Conservation (phyloP, 30 jellyfish, hydroid and myxozoan species). For the Hydra vulgaris region DNA sequence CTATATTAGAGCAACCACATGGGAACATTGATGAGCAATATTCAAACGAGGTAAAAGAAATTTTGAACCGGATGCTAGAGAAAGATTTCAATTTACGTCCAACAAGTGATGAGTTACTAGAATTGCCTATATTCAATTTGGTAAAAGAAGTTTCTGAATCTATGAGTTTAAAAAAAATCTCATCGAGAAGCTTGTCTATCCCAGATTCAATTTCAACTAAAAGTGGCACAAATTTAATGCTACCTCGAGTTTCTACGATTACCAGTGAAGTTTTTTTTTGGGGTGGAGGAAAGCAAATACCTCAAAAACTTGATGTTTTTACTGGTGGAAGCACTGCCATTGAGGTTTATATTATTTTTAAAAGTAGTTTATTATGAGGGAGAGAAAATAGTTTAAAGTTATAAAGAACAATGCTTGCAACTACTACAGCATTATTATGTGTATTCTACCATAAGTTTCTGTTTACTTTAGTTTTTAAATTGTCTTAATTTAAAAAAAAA, state of each 20-base stretch:
- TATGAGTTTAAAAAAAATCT: neutral
- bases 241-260: slow-evolving; percentile 72
- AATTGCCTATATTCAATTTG: slow-evolving; percentile 14
- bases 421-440: no score
- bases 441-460: no score
- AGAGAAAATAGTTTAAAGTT: no score
- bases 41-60: slow-evolving; percentile 33
- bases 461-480: no score
- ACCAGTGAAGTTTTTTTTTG: slow-evolving; percentile 91
- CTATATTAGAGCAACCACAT: slow-evolving; percentile 59
- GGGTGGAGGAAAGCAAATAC: slow-evolving; percentile 93
- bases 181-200: neutral
- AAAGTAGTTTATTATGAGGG: no score
- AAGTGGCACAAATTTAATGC: slow-evolving; percentile 18
- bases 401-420: no score
- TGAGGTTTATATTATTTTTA: neutral
- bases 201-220: slow-evolving; percentile 17
- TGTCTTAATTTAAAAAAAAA: no score
- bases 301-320: slow-evolving; percentile 68
- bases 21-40: slow-evolving; percentile 43
- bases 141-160: slow-evolving; percentile 1
- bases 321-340: slow-evolving; percentile 61
- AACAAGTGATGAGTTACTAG: slow-evolving; percentile 36
- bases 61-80: slow-evolving; percentile 33
- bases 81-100: slow-evolving; percentile 67